Conservation (phyloP, 2,113 vertebrate genomes). For the Thoracochromis brauschi region DNA sequence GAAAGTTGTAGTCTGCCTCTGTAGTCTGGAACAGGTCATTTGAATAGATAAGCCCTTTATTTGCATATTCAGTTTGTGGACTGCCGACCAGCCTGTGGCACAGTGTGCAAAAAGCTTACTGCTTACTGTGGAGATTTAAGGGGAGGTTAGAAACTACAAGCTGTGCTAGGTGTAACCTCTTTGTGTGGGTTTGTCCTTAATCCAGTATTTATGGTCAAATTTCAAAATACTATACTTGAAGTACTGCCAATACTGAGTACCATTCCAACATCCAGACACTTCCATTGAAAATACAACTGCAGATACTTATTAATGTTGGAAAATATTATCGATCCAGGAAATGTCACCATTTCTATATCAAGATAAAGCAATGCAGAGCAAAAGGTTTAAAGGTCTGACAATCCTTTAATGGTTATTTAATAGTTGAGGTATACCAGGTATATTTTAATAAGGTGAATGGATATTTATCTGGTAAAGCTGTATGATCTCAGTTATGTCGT, state of each 20-base stretch:
- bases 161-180: neutral
- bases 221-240: neutral
- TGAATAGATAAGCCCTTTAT: neutral
- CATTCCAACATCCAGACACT: neutral
- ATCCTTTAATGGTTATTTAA: neutral
- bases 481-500: neutral
- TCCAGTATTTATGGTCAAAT: neutral
- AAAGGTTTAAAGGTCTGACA: neutral
- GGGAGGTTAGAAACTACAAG: neutral
- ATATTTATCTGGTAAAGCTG: neutral
- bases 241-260: neutral
- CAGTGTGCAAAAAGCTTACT: neutral
- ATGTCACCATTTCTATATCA: neutral
- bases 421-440: neutral
- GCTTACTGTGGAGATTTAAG: neutral
- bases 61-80: neutral
- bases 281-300: neutral
- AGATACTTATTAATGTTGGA: neutral
- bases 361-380: neutral
- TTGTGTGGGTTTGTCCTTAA: neutral
- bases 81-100: neutral
- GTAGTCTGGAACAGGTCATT: neutral
- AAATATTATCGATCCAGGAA: neutral
- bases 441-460: neutral
- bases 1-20: neutral